Base-by-base conservation (phyloP, 2,797 vertebrate species). In the Brachymystax lenok region DNA sequence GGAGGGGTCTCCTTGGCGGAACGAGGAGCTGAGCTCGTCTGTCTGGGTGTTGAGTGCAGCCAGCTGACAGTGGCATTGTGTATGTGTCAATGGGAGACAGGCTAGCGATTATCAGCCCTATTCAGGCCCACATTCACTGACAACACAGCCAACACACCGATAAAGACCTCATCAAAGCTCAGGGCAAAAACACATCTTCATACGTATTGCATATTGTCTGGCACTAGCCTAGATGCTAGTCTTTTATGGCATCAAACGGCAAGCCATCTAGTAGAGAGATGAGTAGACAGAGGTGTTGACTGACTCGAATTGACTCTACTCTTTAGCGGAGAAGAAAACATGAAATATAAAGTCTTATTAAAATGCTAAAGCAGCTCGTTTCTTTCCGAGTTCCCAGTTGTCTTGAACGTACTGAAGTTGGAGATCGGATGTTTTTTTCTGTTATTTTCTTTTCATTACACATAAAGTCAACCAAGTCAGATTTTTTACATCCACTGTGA, bases 11-110 rank as follows among this genome's bases (percentile, higher is more conserved):
- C 40, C 40, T 46, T 46, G 40, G 40, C 10, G 10, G 12, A 12
- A 12, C 10, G 10, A 46, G 2, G 40, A 59, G 68, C 64, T 27
- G 33, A 27, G 40, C 40, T 73, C 80, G 80, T 86, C 82, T 85
- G 50, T 84, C 77, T 79, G 80, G 77, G 80, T 84, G 85, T 87
- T 21, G 59, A 89, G 80, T 82, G 80, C 84, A 82, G 84, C 85
- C 89, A 89, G 84, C 88, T 88, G 90, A 91, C 30, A n/a, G 69
- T 86, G 80, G 85, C 84, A 84, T 86, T 91, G 86, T 90, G 71
- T 80, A 14, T 54, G 80, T 86, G 83, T 80, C 88, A 88, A 83
- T 74, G 74, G 82, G 87, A 90, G 86, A 78, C 84, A 86, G 86
- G 86, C 5, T 46, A 67, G 74, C 77, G 80, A 89, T 88, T 85